Percentiles rank a stretch among this genome's conserved stretches.
phyloP scores from a whole-genome alignment of 2,113 vertebrate genomes.

The Sturnus vulgaris region DNA sequence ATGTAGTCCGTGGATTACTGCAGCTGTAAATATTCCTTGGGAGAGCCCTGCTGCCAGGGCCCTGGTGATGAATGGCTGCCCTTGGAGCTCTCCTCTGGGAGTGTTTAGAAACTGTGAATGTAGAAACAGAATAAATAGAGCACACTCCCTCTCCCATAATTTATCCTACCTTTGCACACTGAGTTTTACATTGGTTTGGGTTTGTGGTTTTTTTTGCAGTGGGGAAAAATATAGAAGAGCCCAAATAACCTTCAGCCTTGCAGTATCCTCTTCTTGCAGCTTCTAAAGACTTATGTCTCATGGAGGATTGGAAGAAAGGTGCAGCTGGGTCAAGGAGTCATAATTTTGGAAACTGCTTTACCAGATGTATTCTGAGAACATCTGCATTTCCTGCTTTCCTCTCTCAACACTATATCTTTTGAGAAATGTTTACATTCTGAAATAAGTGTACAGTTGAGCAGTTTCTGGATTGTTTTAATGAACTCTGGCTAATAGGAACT shows the following conservation, averaged over 20 bases:
- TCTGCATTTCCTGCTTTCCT: background rate
- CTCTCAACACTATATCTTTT: background rate
- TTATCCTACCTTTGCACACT: background rate
- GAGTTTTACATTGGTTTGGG: background rate
- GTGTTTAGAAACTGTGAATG: background rate
- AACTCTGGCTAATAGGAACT: background rate
- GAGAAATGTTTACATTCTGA: background rate
- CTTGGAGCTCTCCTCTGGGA: background rate
- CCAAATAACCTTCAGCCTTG: background rate
- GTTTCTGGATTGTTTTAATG: background rate
- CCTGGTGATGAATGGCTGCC: background rate
- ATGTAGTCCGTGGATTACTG: slow-evolving; percentile 26
- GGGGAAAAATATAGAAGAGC: background rate
- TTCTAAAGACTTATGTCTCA: background rate
- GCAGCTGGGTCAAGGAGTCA: background rate
- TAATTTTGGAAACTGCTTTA: background rate
- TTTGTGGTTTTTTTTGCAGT: background rate
- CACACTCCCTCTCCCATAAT: background rate
- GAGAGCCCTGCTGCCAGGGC: background rate
- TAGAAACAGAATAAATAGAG: slow-evolving; percentile 15
- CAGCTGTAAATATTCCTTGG: slow-evolving; percentile 53
- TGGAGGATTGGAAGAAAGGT: background rate
- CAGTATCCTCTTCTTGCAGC: background rate
- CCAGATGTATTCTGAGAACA: background rate
- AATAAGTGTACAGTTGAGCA: background rate